A percentile compares a stretch with the other conserved stretches of the same genome.
Conservation (phyloP, 2,797 vertebrate species). For the Myotis myotis region DNA sequence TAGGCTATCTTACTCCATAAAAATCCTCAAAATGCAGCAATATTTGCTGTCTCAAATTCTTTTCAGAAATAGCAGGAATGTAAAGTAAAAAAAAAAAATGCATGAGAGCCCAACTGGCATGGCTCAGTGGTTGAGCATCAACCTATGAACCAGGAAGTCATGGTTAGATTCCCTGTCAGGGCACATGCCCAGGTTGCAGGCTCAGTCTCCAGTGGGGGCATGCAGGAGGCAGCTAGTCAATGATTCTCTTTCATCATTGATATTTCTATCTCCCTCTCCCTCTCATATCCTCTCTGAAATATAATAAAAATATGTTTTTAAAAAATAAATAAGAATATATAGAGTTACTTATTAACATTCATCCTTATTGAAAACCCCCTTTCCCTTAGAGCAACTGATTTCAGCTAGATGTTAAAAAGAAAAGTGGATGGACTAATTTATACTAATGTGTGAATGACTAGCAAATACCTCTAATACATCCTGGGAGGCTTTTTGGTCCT, state of each 20-base stretch:
- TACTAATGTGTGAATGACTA: not conserved
- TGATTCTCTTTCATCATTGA: no score
- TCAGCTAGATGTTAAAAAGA: not conserved
- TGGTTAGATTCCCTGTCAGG: no score
- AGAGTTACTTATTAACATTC: not conserved
- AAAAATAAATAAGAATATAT: not conserved
- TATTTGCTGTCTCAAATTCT: not conserved
- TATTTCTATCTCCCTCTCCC: no score
- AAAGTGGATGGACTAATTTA: not conserved
- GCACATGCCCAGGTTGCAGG: no score
- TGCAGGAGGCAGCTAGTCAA: no score
- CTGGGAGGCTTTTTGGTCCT: not conserved
- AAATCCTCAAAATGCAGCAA: conserved; percentile 23
- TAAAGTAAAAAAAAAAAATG: not conserved
- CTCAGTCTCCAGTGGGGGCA: no score
- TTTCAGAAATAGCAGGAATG: conserved; percentile 5
- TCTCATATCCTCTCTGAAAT: no score
- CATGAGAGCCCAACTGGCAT: no score
- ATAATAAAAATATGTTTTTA: not conserved
- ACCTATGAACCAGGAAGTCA: no score
- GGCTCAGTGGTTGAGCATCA: no score
- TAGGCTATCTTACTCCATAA: not conserved
- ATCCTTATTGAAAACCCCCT: not conserved
- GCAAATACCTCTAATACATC: not conserved
- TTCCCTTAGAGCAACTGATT: not conserved